A percentile compares a stretch with the other conserved stretches of the same genome.
Evolutionary conservation across 2,113 vertebrate species (phyloP).

Genomic region (Micromys minutus): DNA sequence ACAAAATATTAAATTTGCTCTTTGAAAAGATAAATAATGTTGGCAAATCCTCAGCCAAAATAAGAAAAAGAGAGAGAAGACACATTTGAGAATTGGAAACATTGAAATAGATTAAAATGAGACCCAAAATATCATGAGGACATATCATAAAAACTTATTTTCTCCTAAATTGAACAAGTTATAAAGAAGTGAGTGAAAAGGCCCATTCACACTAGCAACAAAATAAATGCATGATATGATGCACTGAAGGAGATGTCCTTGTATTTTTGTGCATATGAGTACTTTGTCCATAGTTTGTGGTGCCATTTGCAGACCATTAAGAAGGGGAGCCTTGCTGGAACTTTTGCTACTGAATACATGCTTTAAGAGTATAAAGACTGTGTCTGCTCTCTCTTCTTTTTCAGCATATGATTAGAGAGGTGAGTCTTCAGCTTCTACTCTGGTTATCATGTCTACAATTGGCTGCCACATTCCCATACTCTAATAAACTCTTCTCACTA

Average conservation of each 20-base stretch:
- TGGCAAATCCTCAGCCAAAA: background rate
- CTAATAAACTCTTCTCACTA: background rate
- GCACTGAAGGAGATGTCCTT: background rate
- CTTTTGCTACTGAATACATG: background rate
- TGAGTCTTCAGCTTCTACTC: background rate
- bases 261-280: background rate
- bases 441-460: background rate
- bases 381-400: background rate
- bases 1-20: background rate
- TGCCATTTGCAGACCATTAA: background rate
- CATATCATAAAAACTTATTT: background rate
- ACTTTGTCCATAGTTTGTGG: background rate
- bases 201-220: background rate
- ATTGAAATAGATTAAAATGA: background rate
- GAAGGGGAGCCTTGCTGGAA: background rate
- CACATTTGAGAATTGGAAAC: background rate
- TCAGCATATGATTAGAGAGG: background rate
- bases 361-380: background rate
- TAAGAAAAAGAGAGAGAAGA: background rate
- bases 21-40: background rate
- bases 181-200: background rate
- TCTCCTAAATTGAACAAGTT: background rate
- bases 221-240: background rate
- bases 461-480: background rate
- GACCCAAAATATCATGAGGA: background rate